Evolutionary conservation across 2,797 vertebrate species (phyloP).

Genomic region (Gastrophryne carolinensis): DNA sequence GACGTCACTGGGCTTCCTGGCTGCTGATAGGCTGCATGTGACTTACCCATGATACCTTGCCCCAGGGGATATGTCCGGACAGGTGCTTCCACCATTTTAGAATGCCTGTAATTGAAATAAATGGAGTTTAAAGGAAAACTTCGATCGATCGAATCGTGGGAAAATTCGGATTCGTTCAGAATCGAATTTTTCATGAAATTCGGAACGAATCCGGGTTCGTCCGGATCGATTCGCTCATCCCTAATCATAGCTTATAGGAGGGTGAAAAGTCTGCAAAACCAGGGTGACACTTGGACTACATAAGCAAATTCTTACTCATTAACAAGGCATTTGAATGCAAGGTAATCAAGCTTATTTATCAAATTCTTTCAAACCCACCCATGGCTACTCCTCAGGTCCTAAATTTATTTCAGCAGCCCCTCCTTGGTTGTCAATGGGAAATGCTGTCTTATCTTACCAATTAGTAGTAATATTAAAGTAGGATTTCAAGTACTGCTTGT

Average conservation of each 20-base stretch:
- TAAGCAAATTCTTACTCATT: constrained; percentile 5
- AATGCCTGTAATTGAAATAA: no score
- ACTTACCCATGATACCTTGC: no score
- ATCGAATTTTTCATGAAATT: no score
- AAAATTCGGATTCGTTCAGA: no score
- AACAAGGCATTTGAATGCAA: neutral
- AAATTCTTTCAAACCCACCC: neutral
- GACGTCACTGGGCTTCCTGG: no score
- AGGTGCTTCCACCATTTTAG: no score
- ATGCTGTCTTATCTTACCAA: neutral
- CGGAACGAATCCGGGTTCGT: no score
- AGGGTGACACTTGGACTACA: constrained; percentile 2
- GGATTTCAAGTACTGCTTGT: neutral
- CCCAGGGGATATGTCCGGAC: no score
- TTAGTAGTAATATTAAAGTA: neutral
- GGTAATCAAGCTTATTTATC: constrained; percentile 18
- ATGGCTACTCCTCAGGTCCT: neutral
- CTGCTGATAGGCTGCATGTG: no score
- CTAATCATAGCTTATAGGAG: neutral
- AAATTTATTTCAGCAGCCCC: neutral
- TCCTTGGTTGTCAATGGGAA: neutral
- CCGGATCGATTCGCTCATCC: no score
- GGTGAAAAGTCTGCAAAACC: neutral
- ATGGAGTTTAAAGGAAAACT: no score
- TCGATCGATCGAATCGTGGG: no score